These are phyloP conservation scores for Heterotis niloticus DNA, from an alignment of 2,113 vertebrate genomes.

Conservation along the genomic window DNA sequence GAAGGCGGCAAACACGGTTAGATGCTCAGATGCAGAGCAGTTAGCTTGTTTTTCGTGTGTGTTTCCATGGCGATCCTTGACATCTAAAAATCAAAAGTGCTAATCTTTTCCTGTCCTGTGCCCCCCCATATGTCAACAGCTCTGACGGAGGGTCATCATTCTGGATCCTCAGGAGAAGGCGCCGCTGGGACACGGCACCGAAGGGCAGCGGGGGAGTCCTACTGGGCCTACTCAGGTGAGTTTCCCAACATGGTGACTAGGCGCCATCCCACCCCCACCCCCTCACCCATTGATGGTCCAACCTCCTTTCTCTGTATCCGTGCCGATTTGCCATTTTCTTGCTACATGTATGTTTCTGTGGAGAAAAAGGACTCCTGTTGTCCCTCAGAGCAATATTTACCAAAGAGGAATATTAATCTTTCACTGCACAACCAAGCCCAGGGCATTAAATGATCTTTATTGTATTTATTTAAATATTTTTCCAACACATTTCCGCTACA, in stretches of 20 bases:
- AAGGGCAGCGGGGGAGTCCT: conserved; percentile 78
- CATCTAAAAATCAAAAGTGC: not conserved
- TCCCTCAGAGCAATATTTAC: conserved; percentile 55
- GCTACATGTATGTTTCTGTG: conserved; percentile 50
- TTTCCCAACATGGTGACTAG: not conserved
- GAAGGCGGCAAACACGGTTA: conserved; percentile 12
- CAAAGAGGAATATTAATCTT: conserved; percentile 60
- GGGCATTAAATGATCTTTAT: conserved; percentile 58
- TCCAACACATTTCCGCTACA: conserved; percentile 37
- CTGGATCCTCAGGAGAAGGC: conserved; percentile 63
- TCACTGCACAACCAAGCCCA: conserved; percentile 50
- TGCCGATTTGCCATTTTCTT: conserved; percentile 50
- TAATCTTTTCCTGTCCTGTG: conserved; percentile 24
- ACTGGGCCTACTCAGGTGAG: conserved; percentile 95
- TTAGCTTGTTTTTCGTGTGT: not conserved
- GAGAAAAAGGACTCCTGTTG: conserved; percentile 51
- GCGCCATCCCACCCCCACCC: not conserved
- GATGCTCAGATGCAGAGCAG: not conserved
- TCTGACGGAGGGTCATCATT: conserved; percentile 73
- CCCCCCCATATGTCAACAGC: conserved; percentile 55
- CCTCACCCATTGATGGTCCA: not conserved
- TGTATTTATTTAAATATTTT: conserved; percentile 65
- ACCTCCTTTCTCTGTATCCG: conserved; percentile 30
- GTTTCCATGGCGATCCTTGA: not conserved
- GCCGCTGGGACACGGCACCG: conserved; percentile 68